Percentiles rank a stretch among this genome's conserved stretches.
These are phyloP conservation scores for Drosophila kokeensis DNA, from an alignment of 2,888 invertebrate genomes.

Conservation along the genomic window DNA sequence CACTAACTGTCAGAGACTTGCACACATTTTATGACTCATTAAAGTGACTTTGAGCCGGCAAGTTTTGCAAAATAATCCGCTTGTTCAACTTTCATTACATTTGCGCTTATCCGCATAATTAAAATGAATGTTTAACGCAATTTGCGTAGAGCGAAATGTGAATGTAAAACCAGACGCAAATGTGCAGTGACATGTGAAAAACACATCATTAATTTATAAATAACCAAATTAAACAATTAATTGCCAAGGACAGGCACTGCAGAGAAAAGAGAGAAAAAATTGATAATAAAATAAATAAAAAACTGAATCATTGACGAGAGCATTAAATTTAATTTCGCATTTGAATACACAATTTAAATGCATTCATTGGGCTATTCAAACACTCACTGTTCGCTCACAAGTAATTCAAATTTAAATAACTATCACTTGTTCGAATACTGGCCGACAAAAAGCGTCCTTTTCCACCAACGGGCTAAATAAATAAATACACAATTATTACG, in stretches of 20 bases:
- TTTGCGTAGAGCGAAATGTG: constrained; percentile 56
- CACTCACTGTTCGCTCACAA: constrained; percentile 42
- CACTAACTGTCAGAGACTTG: constrained; percentile 52
- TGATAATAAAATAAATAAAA: constrained; percentile 15
- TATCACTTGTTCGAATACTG: constrained; percentile 52
- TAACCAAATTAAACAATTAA: constrained; percentile 81
- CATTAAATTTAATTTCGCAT: constrained; percentile 78
- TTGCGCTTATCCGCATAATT: constrained; percentile 80
- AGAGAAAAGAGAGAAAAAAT: constrained; percentile 11
- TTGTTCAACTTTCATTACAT: constrained; percentile 80
- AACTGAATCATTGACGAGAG: constrained; percentile 44
- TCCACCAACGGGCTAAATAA: constrained; percentile 8
- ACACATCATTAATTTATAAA: constrained; percentile 81
- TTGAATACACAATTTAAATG: constrained; percentile 74
- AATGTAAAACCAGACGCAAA: constrained; percentile 35
- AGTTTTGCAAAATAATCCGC: constrained; percentile 65
- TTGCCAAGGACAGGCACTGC: constrained; percentile 64
- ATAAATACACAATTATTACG: constrained; percentile 49
- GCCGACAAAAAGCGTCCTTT: constrained; percentile 45
- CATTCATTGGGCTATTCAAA: constrained; percentile 59
- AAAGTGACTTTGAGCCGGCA: constrained; percentile 73
- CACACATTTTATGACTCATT: constrained; percentile 59
- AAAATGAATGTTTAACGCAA: constrained; percentile 73
- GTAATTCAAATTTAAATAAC: constrained; percentile 81
- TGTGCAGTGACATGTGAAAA: constrained; percentile 80